Evolutionary conservation across 2,113 vertebrate species (phyloP), one percentile per base, ranked within the genome.

Genomic region (Tetrao urogallus): DNA sequence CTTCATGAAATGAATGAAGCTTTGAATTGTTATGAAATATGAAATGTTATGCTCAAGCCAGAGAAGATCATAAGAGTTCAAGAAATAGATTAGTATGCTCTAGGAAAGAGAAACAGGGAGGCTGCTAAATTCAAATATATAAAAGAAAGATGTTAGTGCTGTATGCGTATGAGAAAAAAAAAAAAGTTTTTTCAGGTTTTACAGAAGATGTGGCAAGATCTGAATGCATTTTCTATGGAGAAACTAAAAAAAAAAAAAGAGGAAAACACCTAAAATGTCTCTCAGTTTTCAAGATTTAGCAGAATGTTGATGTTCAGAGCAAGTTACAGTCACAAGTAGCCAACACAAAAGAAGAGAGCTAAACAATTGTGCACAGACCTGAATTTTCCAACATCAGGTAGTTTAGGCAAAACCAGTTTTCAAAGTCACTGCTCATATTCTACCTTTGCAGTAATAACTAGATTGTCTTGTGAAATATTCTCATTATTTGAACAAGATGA

Each of bases 61-160:
- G 3, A 21, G 25, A 71, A 65, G 48, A 57, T 70, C 13, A 36
- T 14, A 11, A 11, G 17, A 50, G 4, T 7, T 65, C 10, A 32
- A 19, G 20, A 71, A 90, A 50, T 9, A 4, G 20, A 65, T 71
- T 65, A 4, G 57, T 42, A 7, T 72, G 65, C 17, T 42, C 11
- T 25, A 22, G 20, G 58, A 58, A 25, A 32, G 5, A 78, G 57
- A 52, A 50, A 64, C 10, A 34, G 3, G 28, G 27, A 32, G 3
- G 1, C 12, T 73, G 45, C n/a, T 54, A 19, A 16, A 54, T 12
- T 12, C 9, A 73, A 73, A 67, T 0, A 0, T 28, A 66, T 11
- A 66, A 57, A 57, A 78, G 21, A 73, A 58, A 65, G 17, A 7
- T 13, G 42, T 27, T 36, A 57, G 13, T 36, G 34, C 24, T 22